phyloP scores from a whole-genome alignment of 2,113 vertebrate species.

The Tragelaphus buxtoni region DNA sequence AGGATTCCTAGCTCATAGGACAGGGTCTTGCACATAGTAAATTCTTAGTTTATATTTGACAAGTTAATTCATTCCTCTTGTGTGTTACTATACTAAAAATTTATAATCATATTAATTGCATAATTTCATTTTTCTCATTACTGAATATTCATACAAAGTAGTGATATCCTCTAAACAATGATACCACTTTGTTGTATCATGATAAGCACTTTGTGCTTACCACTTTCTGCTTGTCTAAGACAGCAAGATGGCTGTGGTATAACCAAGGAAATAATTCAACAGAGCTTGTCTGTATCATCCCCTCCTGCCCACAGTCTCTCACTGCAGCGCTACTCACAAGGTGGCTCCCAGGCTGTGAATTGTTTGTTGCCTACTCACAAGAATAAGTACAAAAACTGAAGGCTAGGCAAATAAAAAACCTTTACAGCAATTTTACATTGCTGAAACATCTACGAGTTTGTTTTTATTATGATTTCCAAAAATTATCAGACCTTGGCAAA shows the following conservation, averaged over 20 bases:
- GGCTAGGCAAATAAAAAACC: not conserved
- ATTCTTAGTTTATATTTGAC: not conserved
- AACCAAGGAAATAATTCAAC: not conserved
- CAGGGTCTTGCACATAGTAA: not conserved
- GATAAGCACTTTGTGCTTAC: not conserved
- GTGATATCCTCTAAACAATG: not conserved
- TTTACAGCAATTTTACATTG: not conserved
- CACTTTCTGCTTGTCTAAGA: not conserved
- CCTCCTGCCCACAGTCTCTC: not conserved
- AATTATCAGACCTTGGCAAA: not conserved
- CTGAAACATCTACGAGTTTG: not conserved
- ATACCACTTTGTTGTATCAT: not conserved
- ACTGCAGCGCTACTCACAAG: not conserved
- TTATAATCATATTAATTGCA: not conserved
- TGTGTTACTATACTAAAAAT: not conserved
- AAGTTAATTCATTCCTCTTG: not conserved
- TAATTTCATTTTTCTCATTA: not conserved
- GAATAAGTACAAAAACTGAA: not conserved
- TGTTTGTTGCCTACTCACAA: not conserved
- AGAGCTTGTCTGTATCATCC: not conserved
- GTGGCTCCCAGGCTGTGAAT: not conserved
- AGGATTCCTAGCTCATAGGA: not conserved
- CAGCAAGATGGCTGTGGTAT: not conserved
- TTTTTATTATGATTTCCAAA: conserved; percentile 42
- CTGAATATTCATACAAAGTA: not conserved